Evolutionary conservation across 2,888 invertebrate species (phyloP), one percentile per base, ranked within the genome.

Genomic region (Phortica okadai): DNA sequence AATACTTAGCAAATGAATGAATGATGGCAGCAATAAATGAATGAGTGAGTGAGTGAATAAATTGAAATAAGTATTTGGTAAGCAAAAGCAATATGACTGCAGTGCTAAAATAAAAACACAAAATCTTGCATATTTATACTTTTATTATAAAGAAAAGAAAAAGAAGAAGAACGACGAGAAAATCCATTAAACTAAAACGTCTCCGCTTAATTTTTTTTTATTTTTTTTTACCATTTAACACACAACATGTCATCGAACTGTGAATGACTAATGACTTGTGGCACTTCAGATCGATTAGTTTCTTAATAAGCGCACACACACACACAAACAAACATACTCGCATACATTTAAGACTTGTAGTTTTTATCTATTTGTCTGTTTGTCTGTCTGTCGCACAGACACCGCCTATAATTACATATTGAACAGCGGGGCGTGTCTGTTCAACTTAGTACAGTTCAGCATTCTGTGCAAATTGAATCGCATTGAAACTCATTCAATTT

Each of bases 201-300:
- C 33, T 33, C 1, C 33, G 33, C 4, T 33, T 33, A 33, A 33
- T 33, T 33, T 33, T 33, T 33, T 33, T 33, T 33, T 1, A 1
- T 2, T 5, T 33, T 33, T 50, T 8, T 45, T 45, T 1, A 0
- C 14, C 1, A 14, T 50, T 14, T 33, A 33, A 5, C 50, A 50
- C 21, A 62, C n/a, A 62, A 21, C 62, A 62, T 62, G 16, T 62
- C 62, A 8, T 62, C 25, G 62, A 16, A 11, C 62, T 50, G 33
- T 62, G 62, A 16, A 62, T 21, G 33, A 33, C 33, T 33, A 33
- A 33, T 33, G 33, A 33, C 33, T 33, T 33, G 33, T 33, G 50
- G 50, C 50, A 62, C 62, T 25, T 25, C 21, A 62, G 21, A 62
- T 62, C 62, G 62, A 62, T 62, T 62, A 25, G 25, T 62, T 25